These are phyloP conservation scores for Molorchus minor DNA, from an alignment of 2,888 invertebrate genomes.

Conservation along the genomic window DNA sequence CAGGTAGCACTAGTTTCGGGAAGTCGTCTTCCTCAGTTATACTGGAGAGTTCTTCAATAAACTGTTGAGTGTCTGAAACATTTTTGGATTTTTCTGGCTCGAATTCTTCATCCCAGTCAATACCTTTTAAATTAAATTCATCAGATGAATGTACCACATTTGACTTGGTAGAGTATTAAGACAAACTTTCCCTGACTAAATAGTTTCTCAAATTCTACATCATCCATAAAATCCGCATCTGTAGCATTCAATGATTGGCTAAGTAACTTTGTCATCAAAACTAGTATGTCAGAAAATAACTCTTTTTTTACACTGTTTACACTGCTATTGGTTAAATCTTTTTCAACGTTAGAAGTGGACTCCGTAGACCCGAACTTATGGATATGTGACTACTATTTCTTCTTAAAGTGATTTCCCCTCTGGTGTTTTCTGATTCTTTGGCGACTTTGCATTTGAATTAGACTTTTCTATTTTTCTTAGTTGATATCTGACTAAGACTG, in stretches of 20 bases:
- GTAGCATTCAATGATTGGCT: constrained; percentile 41
- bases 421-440: constrained; percentile 15
- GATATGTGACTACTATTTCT: constrained; percentile 27
- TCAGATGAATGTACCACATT: constrained; percentile 1
- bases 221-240: constrained; percentile 52
- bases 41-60: no score
- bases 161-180: not conserved
- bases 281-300: not conserved
- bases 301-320: constrained; percentile 1
- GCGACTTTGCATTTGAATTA: not conserved
- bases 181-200: constrained; percentile 36
- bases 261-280: constrained; percentile 31
- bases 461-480: not conserved
- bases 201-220: constrained; percentile 50
- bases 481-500: constrained; percentile 21
- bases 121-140: constrained; percentile 37
- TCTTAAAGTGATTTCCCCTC: constrained; percentile 7
- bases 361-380: constrained; percentile 34
- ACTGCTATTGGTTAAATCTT: not conserved
- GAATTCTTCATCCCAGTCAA: constrained; percentile 42
- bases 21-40: constrained; percentile 43
- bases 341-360: constrained; percentile 10
- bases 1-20: constrained; percentile 34
- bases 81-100: not conserved
- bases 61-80: no score